These are phyloP conservation scores for Calameuta idolon DNA, from an alignment of 2,888 invertebrate genomes.

Conservation along the genomic window DNA sequence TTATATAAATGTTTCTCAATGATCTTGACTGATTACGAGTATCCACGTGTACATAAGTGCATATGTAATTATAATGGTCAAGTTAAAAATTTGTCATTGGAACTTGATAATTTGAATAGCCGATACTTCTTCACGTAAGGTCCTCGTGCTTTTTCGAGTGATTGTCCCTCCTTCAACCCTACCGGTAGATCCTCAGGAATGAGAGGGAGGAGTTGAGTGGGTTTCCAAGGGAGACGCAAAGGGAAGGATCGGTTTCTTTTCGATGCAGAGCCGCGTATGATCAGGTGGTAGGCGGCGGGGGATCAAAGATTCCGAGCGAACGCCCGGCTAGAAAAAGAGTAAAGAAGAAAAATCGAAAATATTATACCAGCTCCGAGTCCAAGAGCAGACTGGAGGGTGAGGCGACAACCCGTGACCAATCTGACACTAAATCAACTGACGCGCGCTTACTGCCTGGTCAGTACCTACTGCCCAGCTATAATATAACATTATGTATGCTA, in stretches of 20 bases:
- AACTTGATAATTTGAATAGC: neutral
- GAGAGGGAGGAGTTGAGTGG: neutral
- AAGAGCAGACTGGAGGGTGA: conserved; percentile 40
- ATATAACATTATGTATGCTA: conserved; percentile 1
- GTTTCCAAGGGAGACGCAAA: conserved; percentile 1
- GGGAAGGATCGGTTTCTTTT: conserved; percentile 29
- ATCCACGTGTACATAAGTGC: neutral
- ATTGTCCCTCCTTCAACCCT: neutral
- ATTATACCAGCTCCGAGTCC: conserved; percentile 36
- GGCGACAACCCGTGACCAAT: conserved; percentile 62
- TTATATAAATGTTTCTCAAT: neutral
- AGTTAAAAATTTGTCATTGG: neutral
- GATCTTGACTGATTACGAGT: neutral
- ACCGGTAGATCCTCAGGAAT: neutral
- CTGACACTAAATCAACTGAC: conserved; percentile 62
- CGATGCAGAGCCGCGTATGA: conserved; percentile 50
- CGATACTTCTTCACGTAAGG: neutral
- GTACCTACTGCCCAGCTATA: conserved; percentile 4
- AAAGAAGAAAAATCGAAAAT: conserved; percentile 38
- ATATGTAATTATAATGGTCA: neutral
- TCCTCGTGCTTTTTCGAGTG: neutral
- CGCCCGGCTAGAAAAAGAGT: conserved; percentile 32
- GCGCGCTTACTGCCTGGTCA: conserved; percentile 42
- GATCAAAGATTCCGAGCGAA: conserved; percentile 55
- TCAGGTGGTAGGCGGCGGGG: conserved; percentile 57